Percentiles rank a stretch among this genome's conserved stretches.
phyloP scores from a whole-genome alignment of 2,113 vertebrate genomes.

The Eolophus roseicapilla region DNA sequence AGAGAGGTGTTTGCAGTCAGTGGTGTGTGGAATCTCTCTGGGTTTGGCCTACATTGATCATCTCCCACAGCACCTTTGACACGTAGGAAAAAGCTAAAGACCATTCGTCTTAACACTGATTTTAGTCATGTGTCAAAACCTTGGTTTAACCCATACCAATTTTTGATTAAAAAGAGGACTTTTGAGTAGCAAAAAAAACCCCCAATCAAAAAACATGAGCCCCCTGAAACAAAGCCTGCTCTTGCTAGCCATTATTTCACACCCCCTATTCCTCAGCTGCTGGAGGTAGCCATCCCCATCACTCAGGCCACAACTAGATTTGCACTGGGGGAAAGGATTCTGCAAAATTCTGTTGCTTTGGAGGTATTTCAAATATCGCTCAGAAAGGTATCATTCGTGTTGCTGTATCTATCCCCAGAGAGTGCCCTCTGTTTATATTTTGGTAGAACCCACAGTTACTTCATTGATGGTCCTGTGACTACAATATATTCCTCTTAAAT shows the following conservation, averaged over 20 bases:
- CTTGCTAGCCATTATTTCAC: neutral
- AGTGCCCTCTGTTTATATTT: slow-evolving; percentile 8
- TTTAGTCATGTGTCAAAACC: neutral
- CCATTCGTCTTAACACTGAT: neutral
- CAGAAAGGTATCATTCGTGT: neutral
- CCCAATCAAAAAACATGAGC: neutral
- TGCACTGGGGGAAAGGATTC: neutral
- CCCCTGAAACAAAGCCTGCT: neutral
- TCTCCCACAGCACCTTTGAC: neutral
- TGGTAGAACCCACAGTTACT: slow-evolving; percentile 3
- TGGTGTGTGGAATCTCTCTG: neutral
- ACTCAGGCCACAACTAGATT: neutral
- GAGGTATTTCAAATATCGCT: slow-evolving; percentile 1
- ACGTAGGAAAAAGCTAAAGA: neutral
- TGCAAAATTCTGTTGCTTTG: neutral
- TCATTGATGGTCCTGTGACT: slow-evolving; percentile 13
- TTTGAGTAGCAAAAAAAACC: neutral
- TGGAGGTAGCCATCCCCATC: neutral
- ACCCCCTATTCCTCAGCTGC: neutral
- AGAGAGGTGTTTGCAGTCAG: neutral
- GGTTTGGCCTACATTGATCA: neutral
- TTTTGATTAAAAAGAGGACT: neutral
- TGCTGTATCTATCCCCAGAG: neutral
- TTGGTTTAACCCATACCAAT: neutral
- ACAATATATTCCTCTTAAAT: neutral